Conservation (phyloP, 2,797 vertebrate species). For the Synanceia verrucosa region DNA sequence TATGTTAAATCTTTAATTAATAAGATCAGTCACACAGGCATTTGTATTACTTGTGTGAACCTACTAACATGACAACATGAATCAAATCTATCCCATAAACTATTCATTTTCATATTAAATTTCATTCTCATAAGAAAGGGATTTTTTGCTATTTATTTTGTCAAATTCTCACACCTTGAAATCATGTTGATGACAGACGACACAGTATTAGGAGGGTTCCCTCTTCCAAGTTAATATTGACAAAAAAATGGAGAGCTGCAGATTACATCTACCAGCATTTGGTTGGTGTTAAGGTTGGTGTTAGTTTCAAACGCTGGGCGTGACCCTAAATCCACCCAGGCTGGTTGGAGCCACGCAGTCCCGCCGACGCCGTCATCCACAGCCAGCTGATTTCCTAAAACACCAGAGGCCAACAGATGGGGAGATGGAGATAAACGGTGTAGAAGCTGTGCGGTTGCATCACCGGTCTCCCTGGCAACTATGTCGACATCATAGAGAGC, state of each 20-base stretch:
- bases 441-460: constrained; percentile 25
- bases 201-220: constrained; percentile 28
- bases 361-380: constrained; percentile 49
- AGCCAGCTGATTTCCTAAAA: constrained; percentile 55
- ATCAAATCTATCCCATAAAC: not conserved
- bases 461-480: constrained; percentile 10
- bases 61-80: not conserved
- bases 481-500: not conserved
- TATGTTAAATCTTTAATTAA: not conserved
- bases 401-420: constrained; percentile 52
- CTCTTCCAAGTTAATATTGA: constrained; percentile 28
- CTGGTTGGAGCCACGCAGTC: constrained; percentile 41
- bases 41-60: not conserved
- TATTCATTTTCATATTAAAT: constrained; percentile 22
- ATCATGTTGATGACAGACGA: constrained; percentile 24
- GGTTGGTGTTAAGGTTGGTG: constrained; percentile 59
- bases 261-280: constrained; percentile 60
- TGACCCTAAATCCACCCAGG: constrained; percentile 54
- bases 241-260: constrained; percentile 33
- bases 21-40: not conserved
- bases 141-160: constrained; percentile 19
- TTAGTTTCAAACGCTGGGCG: constrained; percentile 62
- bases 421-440: constrained; percentile 7
- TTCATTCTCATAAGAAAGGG: constrained; percentile 19
- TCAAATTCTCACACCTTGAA: constrained; percentile 13